Conservation (phyloP, 2,888 invertebrate species). For the Blastobasis lacticolella region DNA sequence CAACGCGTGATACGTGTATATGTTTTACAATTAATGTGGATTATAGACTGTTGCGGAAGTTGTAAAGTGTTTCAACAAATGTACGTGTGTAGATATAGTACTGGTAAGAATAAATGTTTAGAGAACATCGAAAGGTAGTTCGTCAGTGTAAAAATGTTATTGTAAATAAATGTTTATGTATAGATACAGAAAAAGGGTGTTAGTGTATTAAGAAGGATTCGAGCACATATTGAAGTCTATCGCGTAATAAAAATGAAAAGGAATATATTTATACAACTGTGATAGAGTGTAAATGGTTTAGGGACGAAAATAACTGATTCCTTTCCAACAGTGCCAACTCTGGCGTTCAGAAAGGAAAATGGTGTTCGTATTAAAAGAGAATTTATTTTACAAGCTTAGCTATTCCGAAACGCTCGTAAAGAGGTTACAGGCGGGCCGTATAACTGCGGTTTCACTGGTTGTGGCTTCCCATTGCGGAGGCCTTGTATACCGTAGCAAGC, state of each 20-base stretch:
- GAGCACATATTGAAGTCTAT: no score
- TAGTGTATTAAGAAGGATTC: background rate
- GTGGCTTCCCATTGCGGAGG: no score
- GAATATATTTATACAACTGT: constrained; percentile 18
- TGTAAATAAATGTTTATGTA: background rate
- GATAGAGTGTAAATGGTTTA: constrained; percentile 19
- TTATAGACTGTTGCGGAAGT: background rate
- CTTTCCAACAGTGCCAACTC: background rate
- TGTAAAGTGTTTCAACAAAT: background rate
- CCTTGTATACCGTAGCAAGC: no score
- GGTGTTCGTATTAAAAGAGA: no score
- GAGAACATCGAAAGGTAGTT: constrained; percentile 7
- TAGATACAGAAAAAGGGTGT: constrained; percentile 1
- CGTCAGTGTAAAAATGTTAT: background rate
- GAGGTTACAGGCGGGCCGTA: no score
- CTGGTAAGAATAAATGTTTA: constrained; percentile 10
- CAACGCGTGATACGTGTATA: constrained; percentile 41
- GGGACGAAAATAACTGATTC: constrained; percentile 4
- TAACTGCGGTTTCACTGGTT: no score
- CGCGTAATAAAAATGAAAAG: background rate
- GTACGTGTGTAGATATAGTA: constrained; percentile 10
- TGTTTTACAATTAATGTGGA: background rate
- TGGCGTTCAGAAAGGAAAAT: no score
- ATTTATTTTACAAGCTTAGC: no score
- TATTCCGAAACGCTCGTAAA: no score